phyloP scores from a whole-genome alignment of 1,140 invertebrate genomes.

The Helicoverpa armigera region DNA sequence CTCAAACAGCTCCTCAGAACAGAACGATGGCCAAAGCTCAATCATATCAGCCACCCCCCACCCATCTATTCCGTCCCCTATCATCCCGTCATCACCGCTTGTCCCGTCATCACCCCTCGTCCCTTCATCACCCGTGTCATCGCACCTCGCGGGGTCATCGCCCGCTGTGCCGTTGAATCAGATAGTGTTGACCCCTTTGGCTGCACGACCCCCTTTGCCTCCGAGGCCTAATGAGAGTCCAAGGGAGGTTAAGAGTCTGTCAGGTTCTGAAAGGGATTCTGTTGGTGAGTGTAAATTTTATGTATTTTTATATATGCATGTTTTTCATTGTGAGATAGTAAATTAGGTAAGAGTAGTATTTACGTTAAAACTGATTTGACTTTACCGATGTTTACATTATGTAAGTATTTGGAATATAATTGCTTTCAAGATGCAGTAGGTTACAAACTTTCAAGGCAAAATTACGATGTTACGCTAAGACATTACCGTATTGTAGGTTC shows the following conservation, averaged over 20 bases:
- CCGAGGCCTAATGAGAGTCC: constrained; percentile 73
- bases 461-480: too few species aligned
- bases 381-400: too few species aligned
- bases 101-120: constrained; percentile 38
- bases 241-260: constrained; percentile 69
- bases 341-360: too few species aligned
- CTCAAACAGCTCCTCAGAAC: constrained; percentile 83
- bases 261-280: constrained; percentile 72
- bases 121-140: constrained; percentile 47
- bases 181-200: constrained; percentile 69
- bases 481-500: neutral
- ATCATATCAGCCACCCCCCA: constrained; percentile 72
- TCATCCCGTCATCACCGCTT: constrained; percentile 48
- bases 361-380: too few species aligned
- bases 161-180: constrained; percentile 52
- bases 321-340: neutral
- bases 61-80: constrained; percentile 56
- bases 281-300: constrained; percentile 63
- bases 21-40: constrained; percentile 79
- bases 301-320: neutral
- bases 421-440: neutral
- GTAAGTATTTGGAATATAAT: too few species aligned
- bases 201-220: constrained; percentile 70
- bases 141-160: constrained; percentile 10
- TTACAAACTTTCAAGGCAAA: neutral